Base-by-base conservation (phyloP, 2,888 invertebrate genomes). In the Tenthredo distinguenda region DNA sequence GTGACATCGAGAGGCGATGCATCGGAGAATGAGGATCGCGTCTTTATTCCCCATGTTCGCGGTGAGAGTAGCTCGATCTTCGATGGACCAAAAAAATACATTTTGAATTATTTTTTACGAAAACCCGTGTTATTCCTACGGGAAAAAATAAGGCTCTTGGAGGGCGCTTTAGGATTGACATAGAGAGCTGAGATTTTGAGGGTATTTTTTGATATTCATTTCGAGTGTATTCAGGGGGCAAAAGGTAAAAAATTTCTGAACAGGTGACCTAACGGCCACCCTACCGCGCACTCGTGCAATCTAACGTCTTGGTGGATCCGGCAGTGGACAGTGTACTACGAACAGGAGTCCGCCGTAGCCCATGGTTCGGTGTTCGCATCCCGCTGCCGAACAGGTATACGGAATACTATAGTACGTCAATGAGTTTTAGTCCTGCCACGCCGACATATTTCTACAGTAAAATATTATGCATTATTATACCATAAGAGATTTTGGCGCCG, bases 31-130 rank as follows among this genome's bases (percentile, higher is more conserved):
- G 21, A 62, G 10, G 62, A 26, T 1, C 10, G n/a, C 21, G 26
- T 0, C 26, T 26, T 62, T 9, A 62, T 62, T n/a, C 62, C 62
- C 21, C n/a, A 10, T 62, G 26, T 10, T 26, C 62, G 21, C 10
- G 26, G 62, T 26, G 62, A 62, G 31, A 68, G 26, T 68, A 34
- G 15, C 26, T 15, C 15, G 2, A 68, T 34, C 34, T 15, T 15
- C 68, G 34, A 68, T 68, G 34, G 68, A 68, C 68, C 68, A 7
- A n/a, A n/a, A n/a, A n/a, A n/a, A n/a, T n/a, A n/a, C n/a, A n/a
- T n/a, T n/a, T n/a, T n/a, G n/a, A n/a, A n/a, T n/a, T n/a, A n/a
- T n/a, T n/a, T n/a, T n/a, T n/a, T n/a, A n/a, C n/a, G n/a, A n/a
- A n/a, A n/a, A 26, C 26, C 26, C 26, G 26, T 26, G 26, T 26